Conservation (phyloP, 2,113 vertebrate genomes). For the Xenopus laevis region DNA sequence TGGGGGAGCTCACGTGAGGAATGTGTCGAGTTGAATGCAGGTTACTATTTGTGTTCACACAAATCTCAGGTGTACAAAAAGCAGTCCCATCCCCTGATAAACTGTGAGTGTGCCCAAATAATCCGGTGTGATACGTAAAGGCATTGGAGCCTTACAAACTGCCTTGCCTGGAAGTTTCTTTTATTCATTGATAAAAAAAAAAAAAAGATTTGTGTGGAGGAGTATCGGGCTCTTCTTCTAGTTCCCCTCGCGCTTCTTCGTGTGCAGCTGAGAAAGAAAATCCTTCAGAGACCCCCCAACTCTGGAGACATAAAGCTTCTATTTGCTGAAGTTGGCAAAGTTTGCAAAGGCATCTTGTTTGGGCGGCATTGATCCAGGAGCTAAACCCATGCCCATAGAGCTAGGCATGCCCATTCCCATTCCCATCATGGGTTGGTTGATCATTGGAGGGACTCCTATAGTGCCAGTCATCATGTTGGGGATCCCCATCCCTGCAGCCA, state of each 20-base stretch:
- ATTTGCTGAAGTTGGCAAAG: slow-evolving; percentile 98
- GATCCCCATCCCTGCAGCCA: slow-evolving; percentile 71
- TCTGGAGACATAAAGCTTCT: slow-evolving; percentile 60
- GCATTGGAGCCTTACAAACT: slow-evolving; percentile 20
- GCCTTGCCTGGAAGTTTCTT: slow-evolving; percentile 52
- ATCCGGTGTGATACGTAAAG: slow-evolving; percentile 25
- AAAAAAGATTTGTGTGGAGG: slow-evolving; percentile 58
- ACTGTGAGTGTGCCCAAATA: background rate
- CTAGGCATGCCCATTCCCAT: slow-evolving; percentile 66
- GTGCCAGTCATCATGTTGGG: slow-evolving; percentile 77
- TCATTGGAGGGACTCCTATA: slow-evolving; percentile 64
- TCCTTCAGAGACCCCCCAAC: slow-evolving; percentile 72
- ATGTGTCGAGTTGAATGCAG: slow-evolving; percentile 27
- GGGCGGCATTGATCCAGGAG: slow-evolving; percentile 78
- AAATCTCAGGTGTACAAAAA: slow-evolving; percentile 16
- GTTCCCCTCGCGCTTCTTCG: slow-evolving; percentile 54
- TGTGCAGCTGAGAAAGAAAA: slow-evolving; percentile 78
- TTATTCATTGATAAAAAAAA: slow-evolving; percentile 54
- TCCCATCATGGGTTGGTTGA: slow-evolving; percentile 80
- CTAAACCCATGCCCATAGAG: slow-evolving; percentile 56
- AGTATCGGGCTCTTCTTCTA: slow-evolving; percentile 55
- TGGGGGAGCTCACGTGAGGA: background rate
- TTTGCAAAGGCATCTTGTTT: slow-evolving; percentile 97
- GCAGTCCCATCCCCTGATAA: slow-evolving; percentile 15
- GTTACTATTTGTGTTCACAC: background rate